These are phyloP conservation scores for Synanthedon myopaeformis DNA, from an alignment of 2,888 invertebrate genomes.

Conservation along the genomic window DNA sequence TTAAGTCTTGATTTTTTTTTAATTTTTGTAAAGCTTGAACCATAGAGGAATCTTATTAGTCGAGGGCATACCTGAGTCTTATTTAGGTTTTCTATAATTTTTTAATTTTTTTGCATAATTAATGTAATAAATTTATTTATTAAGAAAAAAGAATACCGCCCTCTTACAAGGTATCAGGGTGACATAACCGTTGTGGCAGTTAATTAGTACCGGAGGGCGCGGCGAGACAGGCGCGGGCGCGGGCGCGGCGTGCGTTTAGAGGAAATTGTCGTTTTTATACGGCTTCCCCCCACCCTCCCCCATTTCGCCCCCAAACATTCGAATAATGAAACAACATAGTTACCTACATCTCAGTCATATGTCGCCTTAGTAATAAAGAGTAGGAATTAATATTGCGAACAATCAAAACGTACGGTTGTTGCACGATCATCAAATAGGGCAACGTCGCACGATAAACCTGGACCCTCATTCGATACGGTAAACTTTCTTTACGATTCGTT, in stretches of 20 bases:
- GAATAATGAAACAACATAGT: conserved; percentile 63
- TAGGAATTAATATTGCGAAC: conserved; percentile 50
- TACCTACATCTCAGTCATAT: conserved; percentile 61
- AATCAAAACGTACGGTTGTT: background rate
- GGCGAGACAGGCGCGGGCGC: conserved; percentile 62
- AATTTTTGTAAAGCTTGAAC: no score
- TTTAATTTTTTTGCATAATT: no score
- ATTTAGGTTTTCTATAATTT: no score
- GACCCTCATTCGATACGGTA: background rate
- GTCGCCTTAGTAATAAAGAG: conserved; percentile 50
- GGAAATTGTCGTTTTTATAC: conserved; percentile 70
- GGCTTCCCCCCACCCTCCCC: conserved; percentile 45
- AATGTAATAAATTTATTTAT: no score
- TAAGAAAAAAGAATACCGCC: conserved; percentile 34
- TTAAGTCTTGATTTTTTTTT: no score
- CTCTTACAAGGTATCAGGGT: conserved; percentile 59
- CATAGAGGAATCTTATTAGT: no score
- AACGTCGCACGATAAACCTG: background rate
- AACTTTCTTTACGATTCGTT: background rate
- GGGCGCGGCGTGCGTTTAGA: conserved; percentile 62
- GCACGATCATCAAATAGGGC: background rate
- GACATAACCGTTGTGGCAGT: conserved; percentile 67
- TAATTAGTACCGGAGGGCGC: conserved; percentile 65
- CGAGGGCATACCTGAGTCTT: no score
- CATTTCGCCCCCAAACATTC: conserved; percentile 36